A percentile compares a stretch with the other conserved stretches of the same genome.
These are phyloP conservation scores for Hemitrygon akajei DNA, from an alignment of 2,797 vertebrate genomes.

Conservation along the genomic window DNA sequence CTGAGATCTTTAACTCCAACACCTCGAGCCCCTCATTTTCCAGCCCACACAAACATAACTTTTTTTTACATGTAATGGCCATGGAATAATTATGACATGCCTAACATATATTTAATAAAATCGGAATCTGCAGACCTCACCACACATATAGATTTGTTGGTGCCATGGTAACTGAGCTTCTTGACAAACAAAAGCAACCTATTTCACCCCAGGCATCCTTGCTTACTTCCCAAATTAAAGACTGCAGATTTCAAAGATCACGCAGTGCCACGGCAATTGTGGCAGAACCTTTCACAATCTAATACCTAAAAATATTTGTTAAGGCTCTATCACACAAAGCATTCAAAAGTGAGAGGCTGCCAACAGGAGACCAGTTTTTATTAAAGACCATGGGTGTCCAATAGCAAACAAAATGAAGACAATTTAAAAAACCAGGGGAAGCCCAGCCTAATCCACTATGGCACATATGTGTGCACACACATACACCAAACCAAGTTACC, in stretches of 20 bases:
- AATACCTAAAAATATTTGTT: slow-evolving; percentile 29
- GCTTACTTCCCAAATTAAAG: slow-evolving; percentile 1
- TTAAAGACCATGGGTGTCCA: slow-evolving; percentile 25
- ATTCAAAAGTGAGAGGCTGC: background rate
- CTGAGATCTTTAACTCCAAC: background rate
- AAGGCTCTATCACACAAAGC: background rate
- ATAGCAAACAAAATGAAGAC: slow-evolving; percentile 7
- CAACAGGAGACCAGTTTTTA: slow-evolving; percentile 25
- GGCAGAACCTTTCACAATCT: slow-evolving; percentile 15
- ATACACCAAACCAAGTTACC: background rate
- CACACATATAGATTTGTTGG: too few relatives aligned
- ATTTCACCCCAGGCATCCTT: background rate
- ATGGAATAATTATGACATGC: background rate
- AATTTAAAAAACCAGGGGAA: slow-evolving; percentile 28
- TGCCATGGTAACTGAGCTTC: background rate
- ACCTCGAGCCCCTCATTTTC: background rate
- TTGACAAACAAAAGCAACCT: background rate
- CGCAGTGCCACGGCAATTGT: background rate
- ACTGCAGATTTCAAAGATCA: slow-evolving; percentile 32
- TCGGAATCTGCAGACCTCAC: background rate
- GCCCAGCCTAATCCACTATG: slow-evolving; percentile 2
- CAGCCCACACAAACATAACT: background rate
- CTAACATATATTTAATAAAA: background rate
- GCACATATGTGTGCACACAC: background rate
- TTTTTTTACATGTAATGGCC: background rate